Percentiles rank a stretch among this genome's conserved stretches.
These are phyloP conservation scores for Popillia japonica DNA, from an alignment of 1,140 invertebrate species.

Conservation along the genomic window DNA sequence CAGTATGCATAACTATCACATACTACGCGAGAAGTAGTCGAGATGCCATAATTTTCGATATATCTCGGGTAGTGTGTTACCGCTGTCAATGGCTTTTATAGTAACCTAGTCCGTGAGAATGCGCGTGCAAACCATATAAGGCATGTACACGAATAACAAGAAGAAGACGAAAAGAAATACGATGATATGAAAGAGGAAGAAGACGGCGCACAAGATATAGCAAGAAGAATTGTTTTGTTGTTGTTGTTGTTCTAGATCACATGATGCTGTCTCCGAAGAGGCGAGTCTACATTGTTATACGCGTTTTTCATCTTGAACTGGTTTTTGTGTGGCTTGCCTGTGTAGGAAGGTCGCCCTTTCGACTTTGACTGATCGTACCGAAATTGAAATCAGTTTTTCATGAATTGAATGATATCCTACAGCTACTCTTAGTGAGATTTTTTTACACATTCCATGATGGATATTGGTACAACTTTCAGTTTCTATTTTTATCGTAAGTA, in stretches of 20 bases:
- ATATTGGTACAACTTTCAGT: too few relatives aligned
- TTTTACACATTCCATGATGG: neutral
- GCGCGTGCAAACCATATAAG: conserved; percentile 20
- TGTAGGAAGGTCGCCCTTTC: conserved; percentile 20
- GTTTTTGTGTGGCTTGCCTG: conserved; percentile 10
- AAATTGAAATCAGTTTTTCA: neutral
- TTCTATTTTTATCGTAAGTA: too few relatives aligned
- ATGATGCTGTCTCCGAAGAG: conserved; percentile 18
- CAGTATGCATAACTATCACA: neutral
- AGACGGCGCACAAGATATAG: neutral
- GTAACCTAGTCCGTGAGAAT: conserved; percentile 33
- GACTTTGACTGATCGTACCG: neutral
- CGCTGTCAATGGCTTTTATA: conserved; percentile 34
- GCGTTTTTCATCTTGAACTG: conserved; percentile 26
- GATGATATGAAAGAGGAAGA: conserved; percentile 19
- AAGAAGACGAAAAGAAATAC: conserved; percentile 16
- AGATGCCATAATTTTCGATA: conserved; percentile 29
- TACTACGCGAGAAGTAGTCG: neutral
- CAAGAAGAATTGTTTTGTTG: conserved; percentile 3
- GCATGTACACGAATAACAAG: conserved; percentile 1
- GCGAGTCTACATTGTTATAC: conserved; percentile 13
- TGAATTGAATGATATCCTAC: neutral
- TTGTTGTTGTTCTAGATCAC: conserved; percentile 22
- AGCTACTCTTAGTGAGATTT: neutral
- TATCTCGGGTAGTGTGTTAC: conserved; percentile 33